Evolutionary conservation across 2,797 vertebrate genomes (phyloP).

Genomic region (Lithobates sylvaticus): DNA sequence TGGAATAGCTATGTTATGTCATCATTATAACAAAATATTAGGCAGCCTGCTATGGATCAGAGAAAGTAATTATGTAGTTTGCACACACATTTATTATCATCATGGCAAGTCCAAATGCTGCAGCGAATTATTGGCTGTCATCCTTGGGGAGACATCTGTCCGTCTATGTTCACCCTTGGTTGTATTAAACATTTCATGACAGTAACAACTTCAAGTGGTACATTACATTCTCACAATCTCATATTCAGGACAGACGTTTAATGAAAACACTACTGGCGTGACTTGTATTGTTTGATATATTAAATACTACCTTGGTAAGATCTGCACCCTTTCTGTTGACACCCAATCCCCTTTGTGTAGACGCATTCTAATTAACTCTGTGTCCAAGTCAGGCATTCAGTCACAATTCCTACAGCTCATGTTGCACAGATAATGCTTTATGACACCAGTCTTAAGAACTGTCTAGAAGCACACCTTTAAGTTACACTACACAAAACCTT

Average conservation of each 20-base stretch:
- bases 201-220: neutral
- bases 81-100: too few species aligned
- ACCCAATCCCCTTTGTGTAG: constrained; percentile 7
- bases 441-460: constrained; percentile 8
- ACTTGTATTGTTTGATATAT: neutral
- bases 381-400: constrained; percentile 1
- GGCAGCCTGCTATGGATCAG: too few species aligned
- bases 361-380: constrained; percentile 22
- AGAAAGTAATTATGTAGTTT: too few species aligned
- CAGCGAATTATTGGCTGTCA: too few species aligned
- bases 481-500: neutral
- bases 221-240: constrained; percentile 39
- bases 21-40: too few species aligned
- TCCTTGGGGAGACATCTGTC: too few species aligned
- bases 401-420: constrained; percentile 7
- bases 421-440: constrained; percentile 23
- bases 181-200: neutral
- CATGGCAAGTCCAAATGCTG: too few species aligned
- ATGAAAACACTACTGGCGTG: neutral
- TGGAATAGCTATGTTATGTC: too few species aligned
- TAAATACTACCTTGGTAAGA: neutral
- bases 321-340: constrained; percentile 1
- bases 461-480: neutral
- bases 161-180: neutral
- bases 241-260: neutral